Base-by-base conservation (phyloP, 2,888 invertebrate genomes). In the Molorchus minor region DNA sequence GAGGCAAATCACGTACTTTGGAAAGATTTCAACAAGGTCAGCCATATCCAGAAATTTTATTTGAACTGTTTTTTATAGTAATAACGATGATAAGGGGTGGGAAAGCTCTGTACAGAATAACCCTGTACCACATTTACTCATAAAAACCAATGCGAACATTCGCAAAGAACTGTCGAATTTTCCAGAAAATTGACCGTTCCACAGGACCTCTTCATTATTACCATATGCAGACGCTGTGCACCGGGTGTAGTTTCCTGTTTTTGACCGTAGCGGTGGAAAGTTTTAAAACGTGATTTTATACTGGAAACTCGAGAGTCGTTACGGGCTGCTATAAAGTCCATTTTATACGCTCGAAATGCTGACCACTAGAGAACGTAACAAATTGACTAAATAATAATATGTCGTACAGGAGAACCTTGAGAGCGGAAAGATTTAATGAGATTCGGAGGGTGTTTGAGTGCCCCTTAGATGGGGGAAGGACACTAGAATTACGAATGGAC, bases 141-240 rank as follows among this genome's bases (percentile, higher is more conserved):
- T n/a, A n/a, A n/a, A n/a, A n/a, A n/a, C n/a, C n/a, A n/a, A n/a
- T n/a, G n/a, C n/a, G n/a, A n/a, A n/a, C n/a, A n/a, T n/a, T n/a
- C n/a, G n/a, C n/a, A n/a, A 35, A 41, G 46, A 29, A 7, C 30
- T 30, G 12, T 20, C 21, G 52, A 47, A 56, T 55, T 60, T 57
- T 54, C 57, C 59, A 21, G 51, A n/a, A 55, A 60, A 15, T 52
- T 52, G 59, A 60, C 59, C 55, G 55, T 40, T 46, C 55, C 43
- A 3, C 40, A 30, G 52, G 52, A 38, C 49, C n/a, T 51, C 62
- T 57, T 63, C 54, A 60, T 63, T 60, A 63, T 63, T 58, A 55
- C 46, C 54, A 54, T 62, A 62, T 57, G 59, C 56, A 59, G 60
- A 57, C 55, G 46, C 55, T 57, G 45, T 57, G 55, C 55, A 43